Evolutionary conservation across 2,113 vertebrate genomes (phyloP).

Genomic region (sheep (Ovis aries)): ARS-UI_Ramb_v3.0 NC_056056.1:180430001-180430500

Average conservation of each 20-base stretch:
- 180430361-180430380: neutral
- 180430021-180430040: constrained; percentile 52
- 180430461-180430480: neutral
- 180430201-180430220: neutral
- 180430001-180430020: constrained; percentile 31
- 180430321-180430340: neutral
- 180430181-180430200: neutral
- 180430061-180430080: constrained; percentile 46
- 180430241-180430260: neutral
- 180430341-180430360: accelerated
- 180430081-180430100: constrained; percentile 14
- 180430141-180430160: neutral
- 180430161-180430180: neutral
- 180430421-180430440: neutral
- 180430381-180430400: neutral
- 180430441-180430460: neutral
- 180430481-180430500: neutral
- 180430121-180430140: neutral
- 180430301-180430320: neutral
- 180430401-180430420: neutral
- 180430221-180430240: neutral
- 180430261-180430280: neutral
- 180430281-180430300: neutral
- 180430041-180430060: constrained; percentile 51
- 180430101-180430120: neutral